A percentile compares a stretch with the other conserved stretches of the same genome.
Conservation (phyloP, 2,113 vertebrate species). For the Thermophis baileyi region DNA sequence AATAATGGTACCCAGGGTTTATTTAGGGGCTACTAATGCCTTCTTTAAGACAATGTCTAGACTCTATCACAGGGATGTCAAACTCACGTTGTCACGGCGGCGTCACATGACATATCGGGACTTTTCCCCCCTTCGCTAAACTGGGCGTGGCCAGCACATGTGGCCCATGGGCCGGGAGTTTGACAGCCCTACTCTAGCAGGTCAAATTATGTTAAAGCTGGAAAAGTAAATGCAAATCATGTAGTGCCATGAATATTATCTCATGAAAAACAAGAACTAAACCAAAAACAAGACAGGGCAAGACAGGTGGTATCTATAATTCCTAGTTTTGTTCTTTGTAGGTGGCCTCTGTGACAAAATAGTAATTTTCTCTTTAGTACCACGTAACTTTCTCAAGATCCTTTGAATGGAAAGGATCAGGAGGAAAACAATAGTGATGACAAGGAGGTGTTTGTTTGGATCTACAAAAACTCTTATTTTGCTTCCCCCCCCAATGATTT, state of each 20-base stretch:
- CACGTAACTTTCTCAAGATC: too few species aligned
- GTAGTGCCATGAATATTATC: neutral
- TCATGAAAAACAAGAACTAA: neutral
- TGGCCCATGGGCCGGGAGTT: too few species aligned
- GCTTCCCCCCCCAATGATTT: neutral
- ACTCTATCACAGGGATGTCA: too few species aligned
- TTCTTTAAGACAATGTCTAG: neutral
- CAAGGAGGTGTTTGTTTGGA: neutral
- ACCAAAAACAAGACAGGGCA: neutral
- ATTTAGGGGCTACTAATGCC: neutral
- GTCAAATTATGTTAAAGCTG: neutral
- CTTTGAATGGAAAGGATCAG: neutral
- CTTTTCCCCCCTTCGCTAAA: too few species aligned
- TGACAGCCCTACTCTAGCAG: too few species aligned
- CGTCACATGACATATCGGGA: too few species aligned
- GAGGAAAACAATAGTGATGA: constrained; percentile 17
- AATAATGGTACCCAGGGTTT: neutral
- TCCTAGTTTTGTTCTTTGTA: neutral
- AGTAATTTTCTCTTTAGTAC: constrained; percentile 24
- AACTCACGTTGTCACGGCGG: too few species aligned
- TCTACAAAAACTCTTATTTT: neutral
- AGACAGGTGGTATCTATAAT: constrained; percentile 1
- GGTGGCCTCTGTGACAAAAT: constrained; percentile 26
- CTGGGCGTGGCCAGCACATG: too few species aligned
- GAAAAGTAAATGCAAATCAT: neutral